Base-by-base conservation (phyloP, 1,140 invertebrate species). In the Radopholus similis region DNA sequence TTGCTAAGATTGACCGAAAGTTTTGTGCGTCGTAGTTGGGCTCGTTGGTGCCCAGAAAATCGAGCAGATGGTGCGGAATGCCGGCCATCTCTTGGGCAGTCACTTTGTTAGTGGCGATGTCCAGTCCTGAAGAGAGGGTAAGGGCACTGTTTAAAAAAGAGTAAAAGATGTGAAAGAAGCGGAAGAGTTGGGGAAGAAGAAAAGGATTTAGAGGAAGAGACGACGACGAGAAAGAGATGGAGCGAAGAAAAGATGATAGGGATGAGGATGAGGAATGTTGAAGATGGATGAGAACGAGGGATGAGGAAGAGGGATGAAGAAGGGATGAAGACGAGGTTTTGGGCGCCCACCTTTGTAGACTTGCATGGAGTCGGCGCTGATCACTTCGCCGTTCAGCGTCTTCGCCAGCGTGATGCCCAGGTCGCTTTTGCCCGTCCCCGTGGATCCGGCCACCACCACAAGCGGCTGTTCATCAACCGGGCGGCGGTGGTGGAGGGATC, bases 331-430 rank as follows among this genome's bases (percentile, higher is more conserved):
- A n/a, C n/a, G n/a, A n/a, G n/a, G n/a, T n/a, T n/a, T n/a, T n/a
- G n/a, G n/a, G n/a, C n/a, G 34, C n/a, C 5, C 4, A 77, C 78
- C 78, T 69, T 81, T 80, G 59, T 81, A 81, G 84, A 94, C 92
- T 88, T 98, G 95, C 93, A 98, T 98, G 11, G 95, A 95, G 88
- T 99, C 95, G 0, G 95, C 93, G 74, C 92, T 95, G 53, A 99
- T 92, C 53, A 98, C 90, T 88, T 98, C 95, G n/a, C 92, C 91
- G 62, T 87, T 85, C 83, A 92, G 95, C 79, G 86, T 88, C 68
- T 88, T 86, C 0, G 92, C 93, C 63, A 98, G 84, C 86, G 95
- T 90, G 64, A 98, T 86, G 18, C 91, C 90, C 66, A 99, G 85
- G 84, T 96, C 95, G 0, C 95, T 94, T 87, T 98, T 99, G 49